Percentiles rank a stretch among this genome's conserved stretches.
Conservation (phyloP, 2,797 vertebrate species). For the Cuniculus paca region DNA sequence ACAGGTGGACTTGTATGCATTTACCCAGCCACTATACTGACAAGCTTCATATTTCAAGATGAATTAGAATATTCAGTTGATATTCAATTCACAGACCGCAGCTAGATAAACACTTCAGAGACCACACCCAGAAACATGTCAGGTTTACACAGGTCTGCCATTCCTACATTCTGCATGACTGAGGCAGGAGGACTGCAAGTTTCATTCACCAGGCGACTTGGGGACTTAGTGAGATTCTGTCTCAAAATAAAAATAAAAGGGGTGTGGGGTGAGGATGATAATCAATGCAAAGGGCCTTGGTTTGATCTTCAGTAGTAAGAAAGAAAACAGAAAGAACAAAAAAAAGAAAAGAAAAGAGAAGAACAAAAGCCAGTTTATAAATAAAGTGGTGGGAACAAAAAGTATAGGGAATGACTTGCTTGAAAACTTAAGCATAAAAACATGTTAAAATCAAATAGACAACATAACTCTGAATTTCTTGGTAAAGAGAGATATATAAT, state of each 20-base stretch:
- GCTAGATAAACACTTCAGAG: neutral
- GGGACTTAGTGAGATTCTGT: neutral
- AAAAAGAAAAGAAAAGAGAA: neutral
- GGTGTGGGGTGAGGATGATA: neutral
- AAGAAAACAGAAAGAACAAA: neutral
- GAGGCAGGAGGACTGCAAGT: neutral
- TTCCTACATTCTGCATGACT: neutral
- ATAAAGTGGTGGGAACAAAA: neutral
- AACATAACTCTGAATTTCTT: neutral
- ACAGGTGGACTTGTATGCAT: neutral
- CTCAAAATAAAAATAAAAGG: neutral
- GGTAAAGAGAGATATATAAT: neutral
- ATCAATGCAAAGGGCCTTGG: neutral
- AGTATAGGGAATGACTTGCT: neutral
- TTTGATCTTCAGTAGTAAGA: neutral
- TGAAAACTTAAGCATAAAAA: conserved; percentile 16
- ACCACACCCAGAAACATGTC: neutral
- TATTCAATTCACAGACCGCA: conserved; percentile 40
- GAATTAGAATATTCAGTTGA: conserved; percentile 19
- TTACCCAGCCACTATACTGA: neutral
- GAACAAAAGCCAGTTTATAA: neutral
- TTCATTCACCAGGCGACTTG: neutral
- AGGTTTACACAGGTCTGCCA: neutral
- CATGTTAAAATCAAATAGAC: conserved; percentile 31
- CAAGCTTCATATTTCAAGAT: conserved; percentile 28